These are phyloP conservation scores for Ctenicera cuprea DNA, from an alignment of 2,888 invertebrate species.

Conservation along the genomic window DNA sequence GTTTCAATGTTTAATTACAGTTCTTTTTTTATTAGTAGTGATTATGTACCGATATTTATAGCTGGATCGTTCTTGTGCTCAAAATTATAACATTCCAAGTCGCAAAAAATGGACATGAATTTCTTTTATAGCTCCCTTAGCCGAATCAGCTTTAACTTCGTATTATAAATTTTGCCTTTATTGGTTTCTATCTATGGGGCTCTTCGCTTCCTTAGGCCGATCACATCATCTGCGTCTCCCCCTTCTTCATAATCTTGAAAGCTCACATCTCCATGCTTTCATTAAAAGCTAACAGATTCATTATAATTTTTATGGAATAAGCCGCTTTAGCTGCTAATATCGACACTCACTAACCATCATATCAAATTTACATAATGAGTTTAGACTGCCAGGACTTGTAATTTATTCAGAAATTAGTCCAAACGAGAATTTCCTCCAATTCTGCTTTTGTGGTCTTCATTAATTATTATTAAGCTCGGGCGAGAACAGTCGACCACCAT, in stretches of 20 bases:
- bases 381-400: constrained; percentile 21
- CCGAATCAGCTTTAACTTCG: constrained; percentile 13
- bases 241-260: constrained; percentile 5
- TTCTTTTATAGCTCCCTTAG: constrained; percentile 34
- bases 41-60: constrained; percentile 42
- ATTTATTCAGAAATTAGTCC: constrained; percentile 28
- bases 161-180: constrained; percentile 28
- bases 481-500: too few species aligned
- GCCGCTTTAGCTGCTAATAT: constrained; percentile 29
- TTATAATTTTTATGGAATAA: constrained; percentile 24
- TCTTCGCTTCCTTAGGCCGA: background rate
- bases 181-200: constrained; percentile 21
- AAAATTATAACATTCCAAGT: constrained; percentile 36
- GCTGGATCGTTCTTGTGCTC: constrained; percentile 10
- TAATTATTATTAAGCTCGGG: too few species aligned
- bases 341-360: constrained; percentile 29
- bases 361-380: constrained; percentile 35
- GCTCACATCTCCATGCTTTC: constrained; percentile 10
- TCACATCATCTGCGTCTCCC: background rate
- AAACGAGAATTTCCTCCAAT: constrained; percentile 5
- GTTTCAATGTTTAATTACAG: constrained; percentile 28
- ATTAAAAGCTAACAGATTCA: constrained; percentile 32
- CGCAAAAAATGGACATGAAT: constrained; percentile 36
- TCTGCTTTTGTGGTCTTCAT: too few species aligned
- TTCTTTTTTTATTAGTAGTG: constrained; percentile 23